These are phyloP conservation scores for Lacerta viridis DNA, from an alignment of 2,797 vertebrate genomes.

Conservation along the genomic window DNA sequence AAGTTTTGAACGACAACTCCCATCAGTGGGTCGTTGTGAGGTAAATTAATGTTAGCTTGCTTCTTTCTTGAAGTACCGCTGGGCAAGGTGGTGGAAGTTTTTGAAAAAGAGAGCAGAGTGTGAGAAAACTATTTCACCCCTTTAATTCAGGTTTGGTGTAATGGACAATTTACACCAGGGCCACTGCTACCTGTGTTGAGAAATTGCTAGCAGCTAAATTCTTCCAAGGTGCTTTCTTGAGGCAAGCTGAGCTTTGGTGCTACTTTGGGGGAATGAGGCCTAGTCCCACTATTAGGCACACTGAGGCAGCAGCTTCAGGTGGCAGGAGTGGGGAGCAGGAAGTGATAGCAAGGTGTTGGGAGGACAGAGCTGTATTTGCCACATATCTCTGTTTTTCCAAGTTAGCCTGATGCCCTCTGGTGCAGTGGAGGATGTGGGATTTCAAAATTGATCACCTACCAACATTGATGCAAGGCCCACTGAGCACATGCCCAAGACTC, in stretches of 20 bases:
- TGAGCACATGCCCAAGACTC: background rate
- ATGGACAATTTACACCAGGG: background rate
- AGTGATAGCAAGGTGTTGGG: too few relatives aligned
- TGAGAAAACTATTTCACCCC: too few relatives aligned
- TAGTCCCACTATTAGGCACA: too few relatives aligned
- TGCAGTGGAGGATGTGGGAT: background rate
- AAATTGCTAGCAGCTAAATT: background rate
- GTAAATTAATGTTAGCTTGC: background rate
- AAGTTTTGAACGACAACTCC: too few relatives aligned
- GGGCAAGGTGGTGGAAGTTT: background rate
- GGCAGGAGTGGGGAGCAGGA: too few relatives aligned
- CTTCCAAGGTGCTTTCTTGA: background rate
- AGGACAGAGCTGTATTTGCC: too few relatives aligned
- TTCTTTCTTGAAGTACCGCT: background rate
- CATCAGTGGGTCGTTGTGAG: background rate
- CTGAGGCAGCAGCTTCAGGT: too few relatives aligned
- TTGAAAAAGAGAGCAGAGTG: background rate
- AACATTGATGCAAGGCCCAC: background rate
- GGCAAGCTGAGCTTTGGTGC: background rate
- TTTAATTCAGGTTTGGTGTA: background rate
- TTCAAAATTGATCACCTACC: background rate
- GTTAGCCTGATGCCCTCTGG: too few relatives aligned
- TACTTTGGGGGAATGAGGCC: background rate
- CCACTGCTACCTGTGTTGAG: background rate
- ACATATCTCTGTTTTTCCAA: too few relatives aligned